A percentile compares a stretch with the other conserved stretches of the same genome.
These are phyloP conservation scores for Caenorhabditis inopinata DNA, from an alignment of 1,140 invertebrate species.

Conservation along the genomic window DNA sequence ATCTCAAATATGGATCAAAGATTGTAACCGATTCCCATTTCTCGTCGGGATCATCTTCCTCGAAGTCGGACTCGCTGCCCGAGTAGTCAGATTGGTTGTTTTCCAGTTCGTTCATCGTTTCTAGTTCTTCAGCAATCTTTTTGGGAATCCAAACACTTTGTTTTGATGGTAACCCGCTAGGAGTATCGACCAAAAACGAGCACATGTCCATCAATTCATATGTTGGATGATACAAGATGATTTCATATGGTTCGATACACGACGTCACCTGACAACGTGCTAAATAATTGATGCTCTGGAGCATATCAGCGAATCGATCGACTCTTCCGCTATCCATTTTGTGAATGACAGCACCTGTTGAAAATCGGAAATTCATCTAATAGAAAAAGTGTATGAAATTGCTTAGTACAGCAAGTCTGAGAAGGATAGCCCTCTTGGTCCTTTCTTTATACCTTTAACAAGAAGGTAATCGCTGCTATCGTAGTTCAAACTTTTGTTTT, in stretches of 20 bases:
- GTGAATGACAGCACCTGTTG: neutral
- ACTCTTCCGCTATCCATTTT: neutral
- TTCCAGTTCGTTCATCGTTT: neutral
- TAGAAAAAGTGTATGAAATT: no score
- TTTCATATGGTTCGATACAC: neutral
- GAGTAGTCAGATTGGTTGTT: neutral
- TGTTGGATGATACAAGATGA: neutral
- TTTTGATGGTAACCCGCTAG: neutral
- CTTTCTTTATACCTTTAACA: no score
- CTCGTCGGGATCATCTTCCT: neutral
- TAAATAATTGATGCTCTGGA: neutral
- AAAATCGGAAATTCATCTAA: no score
- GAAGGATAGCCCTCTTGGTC: no score
- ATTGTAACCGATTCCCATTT: neutral
- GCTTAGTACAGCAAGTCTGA: no score
- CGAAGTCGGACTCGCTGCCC: neutral
- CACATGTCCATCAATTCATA: neutral
- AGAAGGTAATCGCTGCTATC: no score
- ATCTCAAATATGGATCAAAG: neutral
- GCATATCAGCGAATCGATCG: neutral
- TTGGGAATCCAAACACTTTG: neutral
- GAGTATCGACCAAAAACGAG: neutral
- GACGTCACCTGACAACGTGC: neutral
- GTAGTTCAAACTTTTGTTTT: no score
- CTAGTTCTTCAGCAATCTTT: neutral